These are phyloP conservation scores for Pheosia tremula DNA, from an alignment of 2,888 invertebrate species.

Conservation along the genomic window DNA sequence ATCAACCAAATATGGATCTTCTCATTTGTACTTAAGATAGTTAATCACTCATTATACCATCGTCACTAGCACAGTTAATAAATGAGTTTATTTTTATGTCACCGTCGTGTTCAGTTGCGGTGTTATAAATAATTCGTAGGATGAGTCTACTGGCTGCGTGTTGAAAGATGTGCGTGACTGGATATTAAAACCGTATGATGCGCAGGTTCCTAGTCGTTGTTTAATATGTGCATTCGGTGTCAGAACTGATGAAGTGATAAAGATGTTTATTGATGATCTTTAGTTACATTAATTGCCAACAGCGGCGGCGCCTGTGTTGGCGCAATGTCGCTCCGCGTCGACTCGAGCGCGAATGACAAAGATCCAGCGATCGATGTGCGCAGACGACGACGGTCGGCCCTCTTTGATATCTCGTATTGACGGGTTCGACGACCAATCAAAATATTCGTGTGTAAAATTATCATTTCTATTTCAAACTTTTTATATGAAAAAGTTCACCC, in stretches of 20 bases:
- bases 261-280: conserved; percentile 83
- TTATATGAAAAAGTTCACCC: not conserved
- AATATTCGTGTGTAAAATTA: conserved; percentile 59
- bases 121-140: conserved; percentile 48
- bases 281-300: conserved; percentile 80
- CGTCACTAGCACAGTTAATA: conserved; percentile 39
- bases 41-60: conserved; percentile 32
- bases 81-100: conserved; percentile 40
- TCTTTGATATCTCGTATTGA: conserved; percentile 72
- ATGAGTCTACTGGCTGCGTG: conserved; percentile 39
- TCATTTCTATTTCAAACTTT: conserved; percentile 26
- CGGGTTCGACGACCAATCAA: conserved; percentile 76
- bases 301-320: conserved; percentile 76
- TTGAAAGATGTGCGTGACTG: conserved; percentile 75
- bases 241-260: conserved; percentile 81
- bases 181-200: conserved; percentile 72
- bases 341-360: conserved; percentile 76
- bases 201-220: conserved; percentile 64
- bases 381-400: conserved; percentile 58
- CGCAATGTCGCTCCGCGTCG: conserved; percentile 63
- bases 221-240: conserved; percentile 65
- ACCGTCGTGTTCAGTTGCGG: conserved; percentile 43
- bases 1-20: conserved; percentile 32
- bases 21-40: conserved; percentile 27
- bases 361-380: conserved; percentile 72